These are phyloP conservation scores for Perccottus glenii DNA, from an alignment of 2,113 vertebrate genomes.

Conservation along the genomic window DNA sequence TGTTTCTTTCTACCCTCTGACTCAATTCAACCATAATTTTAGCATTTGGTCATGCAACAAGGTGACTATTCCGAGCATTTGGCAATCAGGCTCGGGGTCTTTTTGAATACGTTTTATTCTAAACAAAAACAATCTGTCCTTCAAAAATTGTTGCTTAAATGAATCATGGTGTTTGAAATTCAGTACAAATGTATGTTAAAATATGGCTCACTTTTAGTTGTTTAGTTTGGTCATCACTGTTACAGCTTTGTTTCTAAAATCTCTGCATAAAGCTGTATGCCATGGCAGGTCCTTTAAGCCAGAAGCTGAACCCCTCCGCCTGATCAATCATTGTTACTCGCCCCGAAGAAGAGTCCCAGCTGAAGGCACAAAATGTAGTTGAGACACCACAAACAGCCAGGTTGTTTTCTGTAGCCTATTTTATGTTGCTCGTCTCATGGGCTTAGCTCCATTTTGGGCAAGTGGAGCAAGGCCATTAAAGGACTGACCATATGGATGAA, in stretches of 20 bases:
- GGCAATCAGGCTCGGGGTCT: background rate
- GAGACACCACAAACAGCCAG: conserved; percentile 22
- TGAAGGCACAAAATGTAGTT: conserved; percentile 19
- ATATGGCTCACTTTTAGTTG: background rate
- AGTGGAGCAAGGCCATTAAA: conserved; percentile 22
- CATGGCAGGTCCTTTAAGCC: conserved; percentile 7
- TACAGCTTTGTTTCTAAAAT: conserved; percentile 19
- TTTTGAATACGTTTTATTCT: background rate
- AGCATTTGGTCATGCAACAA: conserved; percentile 8
- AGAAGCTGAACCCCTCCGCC: background rate
- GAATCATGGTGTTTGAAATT: too few species aligned
- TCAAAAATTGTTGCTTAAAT: background rate
- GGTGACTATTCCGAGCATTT: conserved; percentile 6
- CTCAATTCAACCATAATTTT: conserved; percentile 43
- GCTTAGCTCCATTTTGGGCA: conserved; percentile 67
- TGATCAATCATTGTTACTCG: conserved; percentile 34
- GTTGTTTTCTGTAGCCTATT: conserved; percentile 38
- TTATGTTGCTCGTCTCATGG: conserved; percentile 37
- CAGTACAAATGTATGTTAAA: too few species aligned
- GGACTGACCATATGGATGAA: conserved; percentile 9
- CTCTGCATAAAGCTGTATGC: conserved; percentile 21
- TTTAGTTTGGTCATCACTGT: background rate
- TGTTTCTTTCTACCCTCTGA: conserved; percentile 12
- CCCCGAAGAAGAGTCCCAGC: conserved; percentile 21
- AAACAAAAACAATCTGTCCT: background rate